Base-by-base conservation (phyloP, 2,113 vertebrate species). In the Anoura caudifer region DNA sequence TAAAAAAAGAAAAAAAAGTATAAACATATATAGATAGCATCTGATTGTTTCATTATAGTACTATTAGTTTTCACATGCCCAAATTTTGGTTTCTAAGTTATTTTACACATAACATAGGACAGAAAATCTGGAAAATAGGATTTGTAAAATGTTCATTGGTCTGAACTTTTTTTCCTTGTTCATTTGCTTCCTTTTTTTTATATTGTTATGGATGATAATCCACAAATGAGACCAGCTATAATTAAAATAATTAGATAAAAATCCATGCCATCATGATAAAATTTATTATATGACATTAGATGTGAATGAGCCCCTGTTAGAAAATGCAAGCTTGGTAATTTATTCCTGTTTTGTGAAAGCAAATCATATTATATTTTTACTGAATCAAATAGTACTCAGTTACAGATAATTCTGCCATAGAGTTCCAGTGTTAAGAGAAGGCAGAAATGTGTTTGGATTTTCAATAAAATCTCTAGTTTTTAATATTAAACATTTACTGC, bases 241-340 rank as follows among this genome's bases (percentile, higher is more conserved):
- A 95, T 63, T 91, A 79, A 92, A 87, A 86, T 90, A 82, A 82
- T 38, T 94, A 93, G 7, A 70, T 73, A 33, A 88, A 76, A 81
- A 52, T 84, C 36, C 69, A 90, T 52, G 33, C 22, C 12, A 73
- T 22, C 7, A 56, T 63, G 59, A 70, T 52, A 81, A 63, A 69
- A 67, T 41, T 14, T 87, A 65, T 69, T 87, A 52, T 31, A 14
- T 72, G 45, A 89, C 88, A 93, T 63, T 72, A 88, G 65, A 26
- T 85, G 36, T 91, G 22, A 93, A 80, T 61, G 14, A 69, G 19
- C 0, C 22, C 5, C 90, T 85, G 19, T 36, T 89, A 83, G 33
- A 80, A 91, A 95, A 82, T 33, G 75, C 7, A 76, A 70, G 4
- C 7, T 95, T 47, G 92, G 15, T 65, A 79, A 47, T 81, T 89